Conservation (phyloP, 2,113 vertebrate species). For the Lasiurus cinereus region DNA sequence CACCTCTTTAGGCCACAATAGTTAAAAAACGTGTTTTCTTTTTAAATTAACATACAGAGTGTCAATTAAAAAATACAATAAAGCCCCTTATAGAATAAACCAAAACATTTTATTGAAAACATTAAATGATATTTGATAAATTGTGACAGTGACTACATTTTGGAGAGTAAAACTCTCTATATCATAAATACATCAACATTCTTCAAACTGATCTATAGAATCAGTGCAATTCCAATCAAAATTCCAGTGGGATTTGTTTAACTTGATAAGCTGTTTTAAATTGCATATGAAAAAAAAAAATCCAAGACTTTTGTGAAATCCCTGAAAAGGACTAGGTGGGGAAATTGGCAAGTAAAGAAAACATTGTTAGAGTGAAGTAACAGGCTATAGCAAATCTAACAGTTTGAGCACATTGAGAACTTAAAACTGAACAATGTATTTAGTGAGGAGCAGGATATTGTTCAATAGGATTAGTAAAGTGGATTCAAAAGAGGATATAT, state of each 20-base stretch:
- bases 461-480: neutral
- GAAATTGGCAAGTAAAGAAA: neutral
- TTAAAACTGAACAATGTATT: neutral
- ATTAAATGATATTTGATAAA: neutral
- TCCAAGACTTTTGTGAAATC: neutral
- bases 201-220: neutral
- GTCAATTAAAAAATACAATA: neutral
- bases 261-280: slow-evolving; percentile 5
- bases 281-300: neutral
- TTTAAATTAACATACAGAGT: neutral
- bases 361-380: neutral
- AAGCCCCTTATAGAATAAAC: neutral
- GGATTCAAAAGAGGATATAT: neutral
- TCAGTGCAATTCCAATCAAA: neutral
- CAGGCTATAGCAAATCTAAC: neutral
- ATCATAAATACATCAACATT: neutral
- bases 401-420: neutral
- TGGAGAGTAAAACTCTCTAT: neutral
- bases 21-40: neutral
- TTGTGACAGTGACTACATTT: neutral
- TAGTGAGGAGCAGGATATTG: neutral
- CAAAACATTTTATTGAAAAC: slow-evolving; percentile 25
- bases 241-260: neutral
- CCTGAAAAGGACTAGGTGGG: neutral
- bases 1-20: neutral